Percentiles rank a stretch among this genome's conserved stretches.
Conservation (phyloP, 2,797 vertebrate genomes). For the Chelon labrosus region DNA sequence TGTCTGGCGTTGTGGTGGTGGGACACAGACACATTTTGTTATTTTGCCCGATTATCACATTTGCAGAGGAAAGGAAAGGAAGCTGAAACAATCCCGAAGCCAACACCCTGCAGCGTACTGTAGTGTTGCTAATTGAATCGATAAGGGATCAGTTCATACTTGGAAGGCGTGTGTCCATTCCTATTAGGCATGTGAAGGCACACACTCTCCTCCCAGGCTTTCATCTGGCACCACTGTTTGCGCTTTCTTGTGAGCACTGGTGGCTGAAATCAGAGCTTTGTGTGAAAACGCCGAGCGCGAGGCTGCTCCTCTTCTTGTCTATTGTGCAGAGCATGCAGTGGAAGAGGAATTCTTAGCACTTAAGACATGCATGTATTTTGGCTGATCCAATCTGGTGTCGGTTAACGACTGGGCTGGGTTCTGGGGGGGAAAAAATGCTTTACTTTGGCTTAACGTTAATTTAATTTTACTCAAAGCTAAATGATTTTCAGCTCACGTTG, state of each 20-base stretch:
- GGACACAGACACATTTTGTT: not conserved
- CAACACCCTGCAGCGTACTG: not conserved
- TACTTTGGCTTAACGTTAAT: too few relatives aligned
- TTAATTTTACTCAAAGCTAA: too few relatives aligned
- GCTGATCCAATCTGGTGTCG: constrained; percentile 51
- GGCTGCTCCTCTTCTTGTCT: constrained; percentile 45
- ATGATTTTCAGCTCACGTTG: too few relatives aligned
- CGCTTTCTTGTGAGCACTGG: constrained; percentile 8
- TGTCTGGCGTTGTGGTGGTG: not conserved
- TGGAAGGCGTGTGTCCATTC: not conserved
- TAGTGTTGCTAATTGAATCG: constrained; percentile 7
- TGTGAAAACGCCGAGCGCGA: constrained; percentile 47
- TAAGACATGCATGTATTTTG: constrained; percentile 53
- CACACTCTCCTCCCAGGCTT: not conserved
- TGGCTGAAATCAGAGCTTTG: constrained; percentile 60
- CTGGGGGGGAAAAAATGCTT: not conserved
- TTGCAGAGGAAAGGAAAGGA: constrained; percentile 3
- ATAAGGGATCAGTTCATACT: not conserved
- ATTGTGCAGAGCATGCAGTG: constrained; percentile 46
- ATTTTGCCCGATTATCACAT: not conserved
- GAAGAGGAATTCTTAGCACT: constrained; percentile 59
- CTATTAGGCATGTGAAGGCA: constrained; percentile 15
- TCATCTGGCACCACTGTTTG: constrained; percentile 12
- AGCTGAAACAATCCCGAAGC: not conserved
- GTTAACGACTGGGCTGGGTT: constrained; percentile 47